phyloP scores from a whole-genome alignment of 2,797 vertebrate species.

The Catamblyrhynchus diadema region DNA sequence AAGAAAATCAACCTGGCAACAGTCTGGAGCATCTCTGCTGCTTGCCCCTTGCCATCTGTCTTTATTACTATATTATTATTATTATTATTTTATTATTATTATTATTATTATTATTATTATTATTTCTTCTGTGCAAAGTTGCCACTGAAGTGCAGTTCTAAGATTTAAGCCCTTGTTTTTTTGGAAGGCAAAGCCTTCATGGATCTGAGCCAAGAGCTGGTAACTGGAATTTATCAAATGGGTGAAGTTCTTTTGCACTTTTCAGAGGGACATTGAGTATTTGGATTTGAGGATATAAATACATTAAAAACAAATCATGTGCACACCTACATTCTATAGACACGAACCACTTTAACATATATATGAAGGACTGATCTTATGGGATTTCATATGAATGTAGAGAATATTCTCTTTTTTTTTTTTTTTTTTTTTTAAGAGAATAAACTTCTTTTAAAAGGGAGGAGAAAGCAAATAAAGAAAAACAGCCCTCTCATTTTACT shows the following conservation, averaged over 20 bases:
- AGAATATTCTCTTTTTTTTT: fast-evolving
- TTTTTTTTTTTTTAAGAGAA: background rate
- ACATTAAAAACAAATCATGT: background rate
- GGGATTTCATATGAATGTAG: background rate
- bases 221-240: background rate
- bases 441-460: background rate
- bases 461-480: background rate
- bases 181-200: background rate
- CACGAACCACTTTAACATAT: background rate
- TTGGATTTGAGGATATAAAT: background rate
- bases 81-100: background rate
- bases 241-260: background rate
- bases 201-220: background rate
- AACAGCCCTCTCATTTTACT: background rate
- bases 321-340: background rate
- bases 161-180: background rate
- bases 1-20: background rate
- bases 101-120: background rate
- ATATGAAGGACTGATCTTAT: background rate
- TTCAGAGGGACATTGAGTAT: background rate
- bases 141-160: background rate
- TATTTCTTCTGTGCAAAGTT: background rate
- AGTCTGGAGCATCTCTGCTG: background rate
- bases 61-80: background rate
- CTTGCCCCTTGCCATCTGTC: background rate